phyloP scores from a whole-genome alignment of 2,113 vertebrate species.

The Nannobrachium achirus region DNA sequence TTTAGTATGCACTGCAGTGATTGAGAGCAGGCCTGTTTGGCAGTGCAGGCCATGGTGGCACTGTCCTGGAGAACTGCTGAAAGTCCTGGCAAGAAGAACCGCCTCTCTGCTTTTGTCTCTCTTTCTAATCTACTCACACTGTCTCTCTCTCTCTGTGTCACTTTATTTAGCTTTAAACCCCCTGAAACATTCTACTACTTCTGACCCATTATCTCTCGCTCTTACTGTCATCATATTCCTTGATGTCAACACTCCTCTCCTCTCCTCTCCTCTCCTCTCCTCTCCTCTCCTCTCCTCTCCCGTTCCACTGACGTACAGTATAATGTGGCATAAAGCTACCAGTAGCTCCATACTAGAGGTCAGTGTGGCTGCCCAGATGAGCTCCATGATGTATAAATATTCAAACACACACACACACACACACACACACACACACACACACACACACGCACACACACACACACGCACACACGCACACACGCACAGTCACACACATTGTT shows the following conservation, averaged over 20 bases:
- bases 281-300: conserved; percentile 1
- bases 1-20: conserved; percentile 40
- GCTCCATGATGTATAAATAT: too few relatives aligned
- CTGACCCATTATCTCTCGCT: conserved; percentile 13
- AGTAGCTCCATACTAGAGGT: conserved; percentile 49
- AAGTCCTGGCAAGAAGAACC: conserved; percentile 44
- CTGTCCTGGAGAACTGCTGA: conserved; percentile 43
- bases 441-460: neutral
- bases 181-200: neutral
- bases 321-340: conserved; percentile 56
- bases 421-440: conserved; percentile 13
- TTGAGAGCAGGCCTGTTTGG: conserved; percentile 30
- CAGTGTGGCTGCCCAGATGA: conserved; percentile 26
- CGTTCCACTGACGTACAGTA: neutral
- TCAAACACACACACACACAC: neutral
- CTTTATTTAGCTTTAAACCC: neutral
- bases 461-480: neutral
- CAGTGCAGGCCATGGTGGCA: conserved; percentile 50
- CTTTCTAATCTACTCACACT: neutral
- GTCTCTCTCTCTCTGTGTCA: neutral
- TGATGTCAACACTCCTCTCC: neutral
- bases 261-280: neutral
- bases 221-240: conserved; percentile 2
- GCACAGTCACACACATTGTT: neutral
- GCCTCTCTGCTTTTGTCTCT: conserved; percentile 30